Evolutionary conservation across 2,797 vertebrate species (phyloP).

Genomic region (Onychomys torridus): DNA sequence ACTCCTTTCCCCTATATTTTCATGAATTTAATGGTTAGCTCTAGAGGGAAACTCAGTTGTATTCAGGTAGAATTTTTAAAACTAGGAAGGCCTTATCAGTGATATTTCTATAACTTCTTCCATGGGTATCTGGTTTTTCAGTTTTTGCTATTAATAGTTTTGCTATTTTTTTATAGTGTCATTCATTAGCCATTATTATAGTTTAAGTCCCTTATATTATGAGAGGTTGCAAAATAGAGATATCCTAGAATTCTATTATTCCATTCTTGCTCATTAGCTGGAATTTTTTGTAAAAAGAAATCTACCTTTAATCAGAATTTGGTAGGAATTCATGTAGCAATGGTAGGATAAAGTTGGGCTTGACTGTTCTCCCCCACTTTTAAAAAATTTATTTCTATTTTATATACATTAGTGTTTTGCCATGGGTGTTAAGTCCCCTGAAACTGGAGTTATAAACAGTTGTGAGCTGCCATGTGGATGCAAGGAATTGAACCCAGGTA

Average conservation of each 20-base stretch:
- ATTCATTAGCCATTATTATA: background rate
- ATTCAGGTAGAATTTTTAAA: background rate
- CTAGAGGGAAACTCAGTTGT: background rate
- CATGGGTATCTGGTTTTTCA: background rate
- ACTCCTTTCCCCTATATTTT: slow-evolving; percentile 14
- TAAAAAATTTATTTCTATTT: too few relatives aligned
- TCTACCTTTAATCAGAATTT: background rate
- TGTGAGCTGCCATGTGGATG: too few relatives aligned
- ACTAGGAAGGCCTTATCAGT: background rate
- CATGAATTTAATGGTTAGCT: slow-evolving; percentile 39
- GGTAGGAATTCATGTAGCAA: background rate
- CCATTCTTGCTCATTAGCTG: slow-evolving; percentile 13
- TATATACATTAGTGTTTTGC: too few relatives aligned
- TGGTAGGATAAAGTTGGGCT: background rate
- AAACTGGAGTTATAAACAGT: too few relatives aligned
- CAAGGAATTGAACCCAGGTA: too few relatives aligned
- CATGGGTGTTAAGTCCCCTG: too few relatives aligned
- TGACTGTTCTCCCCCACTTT: background rate
- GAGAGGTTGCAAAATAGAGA: background rate
- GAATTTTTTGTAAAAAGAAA: slow-evolving; percentile 43
- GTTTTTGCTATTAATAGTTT: too few relatives aligned
- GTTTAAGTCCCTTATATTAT: slow-evolving; percentile 46
- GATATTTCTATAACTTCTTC: background rate
- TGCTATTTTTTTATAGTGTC: background rate
- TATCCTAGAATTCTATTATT: slow-evolving; percentile 24